A percentile compares a stretch with the other conserved stretches of the same genome.
These are phyloP conservation scores for Xanthorhoe spadicearia DNA, from an alignment of 2,888 invertebrate genomes.

Conservation along the genomic window DNA sequence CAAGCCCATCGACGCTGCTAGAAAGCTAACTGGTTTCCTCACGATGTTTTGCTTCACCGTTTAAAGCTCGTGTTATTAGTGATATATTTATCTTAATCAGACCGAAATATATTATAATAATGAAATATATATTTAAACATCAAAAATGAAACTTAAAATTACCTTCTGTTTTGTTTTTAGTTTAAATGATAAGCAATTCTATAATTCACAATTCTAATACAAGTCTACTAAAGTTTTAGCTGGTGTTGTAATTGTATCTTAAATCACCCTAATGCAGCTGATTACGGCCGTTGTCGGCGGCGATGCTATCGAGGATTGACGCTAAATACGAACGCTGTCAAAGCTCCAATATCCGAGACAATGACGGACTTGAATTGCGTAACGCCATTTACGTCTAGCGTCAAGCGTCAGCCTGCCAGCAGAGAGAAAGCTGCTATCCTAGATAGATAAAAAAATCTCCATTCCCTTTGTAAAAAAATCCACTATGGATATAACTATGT, in stretches of 20 bases:
- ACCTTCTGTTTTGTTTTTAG: background rate
- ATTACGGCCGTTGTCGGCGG: conserved; percentile 64
- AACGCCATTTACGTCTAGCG: conserved; percentile 73
- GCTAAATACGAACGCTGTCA: conserved; percentile 81
- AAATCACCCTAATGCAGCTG: conserved; percentile 71
- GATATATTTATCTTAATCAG: too few relatives aligned
- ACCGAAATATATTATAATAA: too few relatives aligned
- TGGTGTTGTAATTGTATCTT: conserved; percentile 66
- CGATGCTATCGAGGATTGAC: conserved; percentile 82
- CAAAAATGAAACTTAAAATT: too few relatives aligned
- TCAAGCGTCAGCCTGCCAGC: conserved; percentile 53
- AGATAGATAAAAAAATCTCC: conserved; percentile 43
- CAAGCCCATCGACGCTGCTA: too few relatives aligned
- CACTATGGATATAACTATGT: too few relatives aligned
- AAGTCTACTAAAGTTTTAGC: conserved; percentile 19
- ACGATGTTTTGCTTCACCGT: too few relatives aligned
- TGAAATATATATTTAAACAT: too few relatives aligned
- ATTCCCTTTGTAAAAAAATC: conserved; percentile 24
- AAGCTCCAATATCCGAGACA: conserved; percentile 80
- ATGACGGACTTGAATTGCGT: conserved; percentile 77
- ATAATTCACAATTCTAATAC: conserved; percentile 13
- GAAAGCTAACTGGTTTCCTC: too few relatives aligned
- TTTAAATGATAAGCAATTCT: background rate
- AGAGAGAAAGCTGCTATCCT: conserved; percentile 59
- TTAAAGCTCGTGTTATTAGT: too few relatives aligned